A percentile compares a stretch with the other conserved stretches of the same genome.
phyloP scores from a whole-genome alignment of 2,888 invertebrate species.

The Parelbella ahira region DNA sequence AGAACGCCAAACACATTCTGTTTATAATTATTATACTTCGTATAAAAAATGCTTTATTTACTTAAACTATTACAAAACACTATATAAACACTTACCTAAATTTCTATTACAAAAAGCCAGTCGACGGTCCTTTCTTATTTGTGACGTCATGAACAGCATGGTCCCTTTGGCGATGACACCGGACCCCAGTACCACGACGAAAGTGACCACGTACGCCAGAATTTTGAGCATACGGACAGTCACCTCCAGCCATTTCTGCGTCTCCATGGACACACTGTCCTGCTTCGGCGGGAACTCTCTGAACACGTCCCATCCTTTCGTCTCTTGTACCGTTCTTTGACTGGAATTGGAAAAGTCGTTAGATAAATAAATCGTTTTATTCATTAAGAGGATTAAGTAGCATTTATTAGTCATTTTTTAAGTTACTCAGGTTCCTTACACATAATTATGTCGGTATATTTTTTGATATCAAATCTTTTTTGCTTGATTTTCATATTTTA shows the following conservation, averaged over 20 bases:
- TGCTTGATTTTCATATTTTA: no score
- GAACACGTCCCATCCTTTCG: constrained; percentile 98
- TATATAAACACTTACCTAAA: constrained; percentile 84
- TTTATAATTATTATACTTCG: no score
- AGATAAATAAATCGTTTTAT: no score
- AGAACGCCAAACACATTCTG: no score
- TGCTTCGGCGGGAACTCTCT: constrained; percentile 93
- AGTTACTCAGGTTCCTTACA: no score
- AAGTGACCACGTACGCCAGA: constrained; percentile 91
- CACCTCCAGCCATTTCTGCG: constrained; percentile 91
- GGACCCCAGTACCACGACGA: constrained; percentile 89
- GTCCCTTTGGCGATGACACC: constrained; percentile 94
- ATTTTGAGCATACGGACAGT: constrained; percentile 92
- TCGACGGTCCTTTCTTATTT: constrained; percentile 87
- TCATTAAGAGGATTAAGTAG: no score
- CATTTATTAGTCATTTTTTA: no score
- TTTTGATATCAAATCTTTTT: no score
- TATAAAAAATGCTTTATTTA: no score
- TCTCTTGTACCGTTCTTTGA: constrained; percentile 90
- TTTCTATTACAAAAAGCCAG: constrained; percentile 91
- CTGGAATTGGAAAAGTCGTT: constrained; percentile 68
- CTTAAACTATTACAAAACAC: no score
- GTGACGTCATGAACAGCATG: constrained; percentile 95
- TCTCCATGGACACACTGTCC: constrained; percentile 93
- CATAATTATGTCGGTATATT: no score